Conservation (phyloP, 92 coral and sea anemone genomes). For the Micromussa lordhowensis region DNA sequence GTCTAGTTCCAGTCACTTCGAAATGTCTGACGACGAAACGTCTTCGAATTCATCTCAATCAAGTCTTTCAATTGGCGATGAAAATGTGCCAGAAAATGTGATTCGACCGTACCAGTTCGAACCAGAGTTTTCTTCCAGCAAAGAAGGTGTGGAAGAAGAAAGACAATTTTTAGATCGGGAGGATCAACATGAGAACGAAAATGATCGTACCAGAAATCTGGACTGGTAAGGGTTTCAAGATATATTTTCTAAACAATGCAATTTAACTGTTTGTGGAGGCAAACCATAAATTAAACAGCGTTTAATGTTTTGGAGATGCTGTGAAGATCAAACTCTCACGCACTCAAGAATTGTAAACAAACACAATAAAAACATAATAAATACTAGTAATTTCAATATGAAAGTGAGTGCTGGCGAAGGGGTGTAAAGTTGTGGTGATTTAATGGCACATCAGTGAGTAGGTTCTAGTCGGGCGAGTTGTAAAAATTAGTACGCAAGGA, state of each 20-base stretch:
- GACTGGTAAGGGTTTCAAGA: slow-evolving; percentile 15
- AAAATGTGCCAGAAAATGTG: neutral
- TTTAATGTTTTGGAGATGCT: neutral
- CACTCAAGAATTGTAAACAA: too few relatives aligned
- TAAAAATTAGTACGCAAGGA: too few relatives aligned
- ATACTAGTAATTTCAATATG: too few relatives aligned
- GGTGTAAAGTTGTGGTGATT: too few relatives aligned
- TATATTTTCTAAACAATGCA: neutral
- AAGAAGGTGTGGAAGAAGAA: slow-evolving; percentile 2
- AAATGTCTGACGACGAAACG: neutral
- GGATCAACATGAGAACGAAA: neutral
- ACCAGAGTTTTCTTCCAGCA: slow-evolving; percentile 5
- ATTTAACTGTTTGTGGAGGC: neutral
- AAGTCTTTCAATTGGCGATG: neutral
- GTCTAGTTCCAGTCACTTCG: neutral
- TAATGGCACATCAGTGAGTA: too few relatives aligned
- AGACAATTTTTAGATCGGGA: too few relatives aligned
- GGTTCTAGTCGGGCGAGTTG: too few relatives aligned
- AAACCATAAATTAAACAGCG: neutral
- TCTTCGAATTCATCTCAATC: neutral
- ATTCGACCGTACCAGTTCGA: neutral
- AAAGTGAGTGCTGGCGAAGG: too few relatives aligned
- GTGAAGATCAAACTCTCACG: neutral
- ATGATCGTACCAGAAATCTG: slow-evolving; percentile 13
- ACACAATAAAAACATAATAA: too few relatives aligned